phyloP scores from a whole-genome alignment of 2,888 invertebrate genomes.

The Epistrophe grossulariae region DNA sequence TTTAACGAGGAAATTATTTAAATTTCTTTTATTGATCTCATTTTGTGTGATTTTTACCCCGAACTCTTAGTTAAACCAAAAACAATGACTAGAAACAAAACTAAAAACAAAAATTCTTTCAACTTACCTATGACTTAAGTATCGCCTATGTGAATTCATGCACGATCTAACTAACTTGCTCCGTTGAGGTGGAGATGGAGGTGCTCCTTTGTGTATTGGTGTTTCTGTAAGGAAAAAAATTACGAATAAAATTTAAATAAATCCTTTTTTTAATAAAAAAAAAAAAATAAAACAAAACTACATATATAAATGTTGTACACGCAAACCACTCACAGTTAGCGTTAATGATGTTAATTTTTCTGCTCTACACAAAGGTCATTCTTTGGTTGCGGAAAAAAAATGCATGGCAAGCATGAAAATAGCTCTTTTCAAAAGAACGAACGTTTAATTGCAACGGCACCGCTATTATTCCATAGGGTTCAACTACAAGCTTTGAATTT shows the following conservation, averaged over 20 bases:
- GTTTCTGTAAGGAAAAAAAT: slow-evolving; percentile 89
- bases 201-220: slow-evolving; percentile 97
- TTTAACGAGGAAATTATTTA: slow-evolving; percentile 43
- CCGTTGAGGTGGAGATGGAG: slow-evolving; percentile 88
- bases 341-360: slow-evolving; percentile 51
- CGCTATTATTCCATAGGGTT: slow-evolving; percentile 14
- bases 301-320: not conserved
- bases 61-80: not conserved
- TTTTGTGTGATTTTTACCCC: slow-evolving; percentile 23
- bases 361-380: slow-evolving; percentile 47
- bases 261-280: not conserved
- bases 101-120: slow-evolving; percentile 5
- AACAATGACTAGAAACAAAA: not conserved
- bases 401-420: slow-evolving; percentile 49
- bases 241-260: slow-evolving; percentile 27
- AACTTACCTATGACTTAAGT: slow-evolving; percentile 91
- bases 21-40: slow-evolving; percentile 58
- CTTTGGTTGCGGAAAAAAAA: slow-evolving; percentile 31
- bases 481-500: slow-evolving; percentile 18
- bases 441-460: slow-evolving; percentile 59
- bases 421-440: slow-evolving; percentile 31
- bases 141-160: slow-evolving; percentile 95
- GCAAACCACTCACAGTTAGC: slow-evolving; percentile 32
- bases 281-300: not conserved
- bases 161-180: slow-evolving; percentile 90